These are phyloP conservation scores for Sinocyclocheilus anophthalmus DNA, from an alignment of 2,113 vertebrate species.

Conservation along the genomic window DNA sequence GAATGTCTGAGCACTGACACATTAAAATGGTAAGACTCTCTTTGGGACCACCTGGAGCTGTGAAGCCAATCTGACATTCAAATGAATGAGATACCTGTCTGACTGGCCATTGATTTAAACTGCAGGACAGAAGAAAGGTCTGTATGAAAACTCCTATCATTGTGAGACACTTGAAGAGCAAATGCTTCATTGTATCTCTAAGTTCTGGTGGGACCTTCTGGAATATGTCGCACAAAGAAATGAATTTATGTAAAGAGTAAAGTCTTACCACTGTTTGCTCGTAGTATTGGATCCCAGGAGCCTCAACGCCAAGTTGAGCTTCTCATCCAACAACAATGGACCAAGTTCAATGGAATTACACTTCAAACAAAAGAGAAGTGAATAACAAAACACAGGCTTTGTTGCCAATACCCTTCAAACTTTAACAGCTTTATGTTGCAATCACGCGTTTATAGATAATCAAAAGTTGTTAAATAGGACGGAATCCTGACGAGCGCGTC, in stretches of 20 bases:
- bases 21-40: background rate
- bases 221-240: background rate
- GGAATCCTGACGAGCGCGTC: background rate
- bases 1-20: background rate
- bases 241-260: background rate
- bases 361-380: conserved; percentile 14
- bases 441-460: background rate
- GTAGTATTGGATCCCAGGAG: background rate
- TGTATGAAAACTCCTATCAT: background rate
- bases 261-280: conserved; percentile 1
- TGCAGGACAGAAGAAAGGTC: background rate
- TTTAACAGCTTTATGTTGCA: background rate
- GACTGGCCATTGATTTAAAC: background rate
- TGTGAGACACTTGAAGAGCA: background rate
- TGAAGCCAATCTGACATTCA: background rate
- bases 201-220: background rate
- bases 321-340: conserved; percentile 37
- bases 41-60: too few relatives aligned
- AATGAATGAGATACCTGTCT: background rate
- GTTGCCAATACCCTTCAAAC: background rate
- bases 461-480: background rate
- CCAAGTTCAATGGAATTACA: conserved; percentile 29
- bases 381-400: too few relatives aligned
- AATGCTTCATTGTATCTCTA: background rate
- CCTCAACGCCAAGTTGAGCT: conserved; percentile 34